Conservation (phyloP, 2,113 vertebrate species). For the Paradoxurus hermaphroditus region DNA sequence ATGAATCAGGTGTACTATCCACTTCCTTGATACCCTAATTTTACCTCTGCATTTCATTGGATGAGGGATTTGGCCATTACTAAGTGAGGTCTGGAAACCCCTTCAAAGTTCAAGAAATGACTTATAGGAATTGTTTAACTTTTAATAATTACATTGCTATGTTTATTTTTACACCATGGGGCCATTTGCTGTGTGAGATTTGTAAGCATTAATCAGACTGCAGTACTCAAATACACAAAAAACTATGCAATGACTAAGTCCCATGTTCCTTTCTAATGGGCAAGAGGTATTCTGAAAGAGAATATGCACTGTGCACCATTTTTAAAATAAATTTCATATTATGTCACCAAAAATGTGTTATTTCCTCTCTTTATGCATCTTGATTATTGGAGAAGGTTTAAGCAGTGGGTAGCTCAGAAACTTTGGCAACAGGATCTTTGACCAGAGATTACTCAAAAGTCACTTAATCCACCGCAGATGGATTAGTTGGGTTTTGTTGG, state of each 20-base stretch:
- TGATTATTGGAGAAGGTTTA: not conserved
- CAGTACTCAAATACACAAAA: not conserved
- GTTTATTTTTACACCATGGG: not conserved
- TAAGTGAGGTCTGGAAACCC: not conserved
- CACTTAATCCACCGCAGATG: not conserved
- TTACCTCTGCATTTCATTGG: not conserved
- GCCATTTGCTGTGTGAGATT: not conserved
- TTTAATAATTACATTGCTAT: not conserved
- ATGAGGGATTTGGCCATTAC: not conserved
- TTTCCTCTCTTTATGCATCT: not conserved
- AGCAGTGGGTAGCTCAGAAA: not conserved
- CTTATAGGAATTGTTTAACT: not conserved
- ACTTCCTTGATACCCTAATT: not conserved
- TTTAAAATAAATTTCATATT: not conserved
- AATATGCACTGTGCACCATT: not conserved
- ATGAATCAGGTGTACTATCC: not conserved
- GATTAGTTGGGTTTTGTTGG: not conserved
- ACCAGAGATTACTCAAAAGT: not conserved
- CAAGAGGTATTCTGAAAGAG: not conserved
- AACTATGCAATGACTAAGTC: not conserved
- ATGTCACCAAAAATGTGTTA: not conserved
- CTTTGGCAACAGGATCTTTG: not conserved
- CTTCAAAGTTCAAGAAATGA: not conserved
- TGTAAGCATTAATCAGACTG: not conserved
- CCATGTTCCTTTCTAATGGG: not conserved